Base-by-base conservation (phyloP, 2,888 invertebrate species). In the Cephalotes varians region DNA sequence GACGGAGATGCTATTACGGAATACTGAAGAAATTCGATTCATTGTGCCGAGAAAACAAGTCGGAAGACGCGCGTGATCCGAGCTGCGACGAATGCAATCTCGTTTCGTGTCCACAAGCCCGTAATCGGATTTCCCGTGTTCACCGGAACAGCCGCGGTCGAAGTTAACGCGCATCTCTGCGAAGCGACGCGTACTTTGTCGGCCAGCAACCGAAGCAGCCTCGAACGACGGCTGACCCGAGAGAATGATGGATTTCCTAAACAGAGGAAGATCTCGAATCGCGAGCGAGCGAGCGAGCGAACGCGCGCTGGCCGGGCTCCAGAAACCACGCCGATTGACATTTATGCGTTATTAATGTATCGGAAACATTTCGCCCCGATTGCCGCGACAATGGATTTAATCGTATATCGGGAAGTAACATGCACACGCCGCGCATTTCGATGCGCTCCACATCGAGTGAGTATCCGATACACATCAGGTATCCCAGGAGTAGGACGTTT, bases 311-410 rank as follows among this genome's bases (percentile, higher is more conserved):
- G 92, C 91, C 76, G 58, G 51, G 54, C 83, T 91, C 93, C 92
- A 93, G 90, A 85, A 90, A 88, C 91, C 90, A 83, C 90, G 86
- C 86, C 88, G 80, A 54, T 90, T 91, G 92, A 92, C 92, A 91
- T 91, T 93, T 93, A 93, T 93, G 92, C 90, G 92, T 93, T 93
- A 93, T 92, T 93, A 93, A 93, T 93, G 93, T 91, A 92, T 92
- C 91, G 91, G 90, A 90, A 92, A 91, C 92, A 90, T 91, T 92
- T 92, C 91, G 80, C 88, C 88, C 86, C 90, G 91, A 91, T 92
- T 91, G 89, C 90, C 87, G 85, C 90, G 89, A 88, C 91, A 90
- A 88, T 87, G 84, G 86, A 86, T 89, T 90, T 89, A 89, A 90
- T 88, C 89, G 84, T 88, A 86, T 84, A 86, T 83, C 82, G 82